Conservation (phyloP, 53 echinoderm and acorn worm species). For the Henricia sp. region DNA sequence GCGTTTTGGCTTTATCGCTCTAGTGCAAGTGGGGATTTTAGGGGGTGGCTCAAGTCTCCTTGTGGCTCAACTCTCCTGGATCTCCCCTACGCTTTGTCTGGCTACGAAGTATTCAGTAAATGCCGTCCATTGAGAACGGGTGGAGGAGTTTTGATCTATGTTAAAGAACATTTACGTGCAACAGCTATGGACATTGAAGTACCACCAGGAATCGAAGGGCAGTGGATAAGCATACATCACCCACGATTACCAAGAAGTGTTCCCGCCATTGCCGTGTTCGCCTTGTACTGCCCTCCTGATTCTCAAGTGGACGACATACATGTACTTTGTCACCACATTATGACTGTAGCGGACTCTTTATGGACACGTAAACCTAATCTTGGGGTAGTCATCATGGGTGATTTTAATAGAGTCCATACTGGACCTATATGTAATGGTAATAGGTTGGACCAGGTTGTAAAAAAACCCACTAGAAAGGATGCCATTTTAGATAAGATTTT, state of each 20-base stretch:
- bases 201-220: background rate
- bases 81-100: constrained; percentile 31
- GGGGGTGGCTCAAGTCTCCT: constrained; percentile 61
- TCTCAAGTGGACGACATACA: background rate
- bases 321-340: too few species aligned
- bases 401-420: too few species aligned
- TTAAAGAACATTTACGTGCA: background rate
- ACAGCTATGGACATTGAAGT: background rate
- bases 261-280: background rate
- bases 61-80: constrained; percentile 70
- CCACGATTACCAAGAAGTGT: background rate
- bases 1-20: constrained; percentile 24
- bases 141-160: background rate
- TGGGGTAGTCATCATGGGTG: too few species aligned
- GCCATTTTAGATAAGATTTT: too few species aligned
- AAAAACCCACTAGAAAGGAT: too few species aligned
- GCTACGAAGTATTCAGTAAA: background rate
- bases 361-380: too few species aligned
- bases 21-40: constrained; percentile 32
- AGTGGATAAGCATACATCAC: background rate
- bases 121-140: background rate
- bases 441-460: too few species aligned
- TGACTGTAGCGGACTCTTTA: too few species aligned
- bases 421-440: too few species aligned
- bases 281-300: background rate